These are phyloP conservation scores for Drosophila hydei DNA, from an alignment of 1,140 invertebrate species.

Conservation along the genomic window DNA sequence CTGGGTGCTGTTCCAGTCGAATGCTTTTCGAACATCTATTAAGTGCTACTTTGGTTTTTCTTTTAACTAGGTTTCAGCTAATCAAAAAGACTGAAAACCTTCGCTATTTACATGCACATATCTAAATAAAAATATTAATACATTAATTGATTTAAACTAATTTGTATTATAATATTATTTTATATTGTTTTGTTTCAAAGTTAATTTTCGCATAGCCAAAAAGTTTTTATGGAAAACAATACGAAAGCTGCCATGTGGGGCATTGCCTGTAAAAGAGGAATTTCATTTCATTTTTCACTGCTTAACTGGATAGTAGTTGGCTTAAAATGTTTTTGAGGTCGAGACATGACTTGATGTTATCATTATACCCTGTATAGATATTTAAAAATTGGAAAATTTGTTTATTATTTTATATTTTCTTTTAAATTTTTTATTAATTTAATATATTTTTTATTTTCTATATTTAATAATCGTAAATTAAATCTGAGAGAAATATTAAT, in stretches of 20 bases:
- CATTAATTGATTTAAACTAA: neutral
- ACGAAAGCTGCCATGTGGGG: neutral
- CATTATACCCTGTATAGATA: neutral
- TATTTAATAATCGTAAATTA: too few species aligned
- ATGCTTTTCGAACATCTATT: too few species aligned
- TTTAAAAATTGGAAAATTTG: neutral
- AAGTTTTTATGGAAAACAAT: conserved; percentile 5
- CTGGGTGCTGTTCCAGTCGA: too few species aligned
- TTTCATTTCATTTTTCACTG: conserved; percentile 5
- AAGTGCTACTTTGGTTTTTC: too few species aligned
- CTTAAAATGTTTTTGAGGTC: conserved; percentile 12
- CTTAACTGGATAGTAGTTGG: neutral
- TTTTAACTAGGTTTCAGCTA: too few species aligned
- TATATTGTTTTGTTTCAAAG: neutral
- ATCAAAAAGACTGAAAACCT: too few species aligned
- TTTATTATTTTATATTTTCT: too few species aligned
- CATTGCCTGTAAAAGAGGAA: neutral
- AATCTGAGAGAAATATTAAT: too few species aligned
- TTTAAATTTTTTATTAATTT: too few species aligned
- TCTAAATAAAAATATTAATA: too few species aligned
- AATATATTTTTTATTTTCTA: too few species aligned
- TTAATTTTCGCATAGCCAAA: neutral
- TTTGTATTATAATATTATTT: neutral
- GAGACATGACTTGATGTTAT: neutral
- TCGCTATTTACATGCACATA: too few species aligned